Conservation (phyloP, 2,113 vertebrate genomes). For the Paracanthobrama guichenoti region DNA sequence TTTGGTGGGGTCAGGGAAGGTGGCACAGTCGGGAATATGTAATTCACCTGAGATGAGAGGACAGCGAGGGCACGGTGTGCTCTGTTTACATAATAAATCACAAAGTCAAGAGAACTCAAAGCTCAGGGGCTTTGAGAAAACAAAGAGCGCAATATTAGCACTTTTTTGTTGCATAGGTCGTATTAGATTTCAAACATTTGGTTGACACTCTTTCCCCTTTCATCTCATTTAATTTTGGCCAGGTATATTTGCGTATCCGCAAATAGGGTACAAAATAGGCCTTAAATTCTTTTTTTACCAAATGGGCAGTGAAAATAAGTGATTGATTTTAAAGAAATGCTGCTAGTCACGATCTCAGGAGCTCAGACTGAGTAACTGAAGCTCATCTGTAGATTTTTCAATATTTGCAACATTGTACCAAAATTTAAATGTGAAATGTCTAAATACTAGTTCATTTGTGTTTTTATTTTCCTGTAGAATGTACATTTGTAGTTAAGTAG, state of each 20-base stretch:
- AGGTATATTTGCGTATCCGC: neutral
- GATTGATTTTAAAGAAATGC: neutral
- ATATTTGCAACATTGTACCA: neutral
- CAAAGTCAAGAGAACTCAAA: neutral
- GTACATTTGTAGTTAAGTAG: neutral
- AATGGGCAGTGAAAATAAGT: neutral
- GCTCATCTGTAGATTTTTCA: neutral
- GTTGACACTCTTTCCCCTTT: neutral
- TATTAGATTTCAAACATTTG: neutral
- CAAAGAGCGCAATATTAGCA: neutral
- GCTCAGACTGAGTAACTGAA: neutral
- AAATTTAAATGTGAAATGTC: neutral
- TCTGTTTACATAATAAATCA: slow-evolving; percentile 14
- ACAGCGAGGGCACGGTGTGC: neutral
- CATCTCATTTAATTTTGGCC: neutral
- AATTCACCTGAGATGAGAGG: slow-evolving; percentile 43
- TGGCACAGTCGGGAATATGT: slow-evolving; percentile 32
- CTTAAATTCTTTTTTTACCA: neutral
- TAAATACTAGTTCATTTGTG: neutral
- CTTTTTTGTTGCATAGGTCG: neutral
- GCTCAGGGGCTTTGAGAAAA: neutral
- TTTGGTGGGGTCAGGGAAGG: slow-evolving; percentile 38
- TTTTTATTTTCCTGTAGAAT: neutral
- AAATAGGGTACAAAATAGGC: too few species aligned
- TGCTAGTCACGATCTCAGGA: neutral